Evolutionary conservation across 2,888 invertebrate species (phyloP).

Genomic region (Exephanes ischioxanthus): DNA sequence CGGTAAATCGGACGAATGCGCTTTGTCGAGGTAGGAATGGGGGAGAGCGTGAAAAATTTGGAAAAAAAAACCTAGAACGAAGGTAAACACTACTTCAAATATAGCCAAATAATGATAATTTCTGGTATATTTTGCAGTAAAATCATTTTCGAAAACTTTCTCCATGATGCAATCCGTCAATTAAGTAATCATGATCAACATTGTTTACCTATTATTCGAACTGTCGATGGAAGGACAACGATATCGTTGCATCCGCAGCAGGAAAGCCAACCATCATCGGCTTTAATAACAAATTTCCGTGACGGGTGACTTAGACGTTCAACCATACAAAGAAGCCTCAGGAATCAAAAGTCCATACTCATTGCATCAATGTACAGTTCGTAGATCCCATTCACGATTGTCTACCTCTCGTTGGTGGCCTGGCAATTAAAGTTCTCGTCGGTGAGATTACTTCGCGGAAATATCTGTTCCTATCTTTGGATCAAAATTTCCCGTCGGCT

Average conservation of each 20-base stretch:
- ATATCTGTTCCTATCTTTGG: slow-evolving; percentile 14
- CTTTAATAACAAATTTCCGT: slow-evolving; percentile 1
- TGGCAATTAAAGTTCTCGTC: slow-evolving; percentile 3
- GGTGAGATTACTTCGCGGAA: slow-evolving; percentile 1
- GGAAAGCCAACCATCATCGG: background rate
- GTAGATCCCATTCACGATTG: background rate
- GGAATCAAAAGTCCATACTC: slow-evolving; percentile 12
- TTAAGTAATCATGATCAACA: background rate
- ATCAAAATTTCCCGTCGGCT: slow-evolving; percentile 13
- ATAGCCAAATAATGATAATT: background rate
- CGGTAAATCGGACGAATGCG: background rate
- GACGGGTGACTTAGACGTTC: background rate
- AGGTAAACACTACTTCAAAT: background rate
- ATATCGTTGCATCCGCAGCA: background rate
- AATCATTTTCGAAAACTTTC: background rate
- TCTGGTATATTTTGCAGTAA: background rate
- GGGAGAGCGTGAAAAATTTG: background rate
- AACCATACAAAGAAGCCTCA: background rate
- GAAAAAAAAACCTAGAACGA: background rate
- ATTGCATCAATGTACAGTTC: slow-evolving; percentile 14
- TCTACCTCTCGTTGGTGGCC: background rate
- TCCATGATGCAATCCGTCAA: background rate
- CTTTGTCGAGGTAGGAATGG: background rate
- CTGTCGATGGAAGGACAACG: background rate
- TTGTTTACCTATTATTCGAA: background rate